A percentile compares a stretch with the other conserved stretches of the same genome.
Conservation (phyloP, 2,797 vertebrate species). For the Falco peregrinus region DNA sequence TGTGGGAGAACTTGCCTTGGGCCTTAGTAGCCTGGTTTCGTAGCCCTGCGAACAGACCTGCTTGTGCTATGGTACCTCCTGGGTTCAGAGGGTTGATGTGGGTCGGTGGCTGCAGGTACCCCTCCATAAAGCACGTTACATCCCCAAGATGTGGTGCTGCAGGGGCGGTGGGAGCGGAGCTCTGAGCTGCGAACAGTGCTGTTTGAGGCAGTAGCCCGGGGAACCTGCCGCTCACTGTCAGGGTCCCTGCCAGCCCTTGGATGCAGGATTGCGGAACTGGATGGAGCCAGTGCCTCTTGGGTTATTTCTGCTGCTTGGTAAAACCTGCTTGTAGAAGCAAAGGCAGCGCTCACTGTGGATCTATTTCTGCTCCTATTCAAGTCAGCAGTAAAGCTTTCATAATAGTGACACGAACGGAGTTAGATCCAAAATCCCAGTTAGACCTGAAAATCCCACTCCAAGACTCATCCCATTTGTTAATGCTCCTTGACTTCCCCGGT, state of each 20-base stretch:
- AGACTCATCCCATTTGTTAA: neutral
- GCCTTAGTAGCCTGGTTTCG: neutral
- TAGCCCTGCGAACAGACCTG: neutral
- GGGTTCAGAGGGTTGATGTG: neutral
- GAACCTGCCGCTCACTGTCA: neutral
- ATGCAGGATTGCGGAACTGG: neutral
- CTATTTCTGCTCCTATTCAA: neutral
- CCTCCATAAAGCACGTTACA: neutral
- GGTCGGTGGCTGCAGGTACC: neutral
- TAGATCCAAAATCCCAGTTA: neutral
- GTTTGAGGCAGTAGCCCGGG: neutral
- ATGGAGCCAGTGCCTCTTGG: neutral
- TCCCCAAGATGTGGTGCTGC: neutral
- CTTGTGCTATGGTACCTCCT: neutral
- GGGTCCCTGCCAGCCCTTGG: neutral
- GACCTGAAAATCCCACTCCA: neutral
- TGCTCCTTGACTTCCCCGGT: neutral
- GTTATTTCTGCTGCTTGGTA: neutral
- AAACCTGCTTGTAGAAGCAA: neutral
- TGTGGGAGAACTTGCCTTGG: neutral
- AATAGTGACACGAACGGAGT: neutral
- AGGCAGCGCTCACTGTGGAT: neutral
- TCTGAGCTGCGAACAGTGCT: rapidly evolving
- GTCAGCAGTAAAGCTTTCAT: neutral
- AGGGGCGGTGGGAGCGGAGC: neutral